Evolutionary conservation across 2,797 vertebrate genomes (phyloP), one percentile per base, ranked within the genome.

Genomic region (Manis javanica): DNA sequence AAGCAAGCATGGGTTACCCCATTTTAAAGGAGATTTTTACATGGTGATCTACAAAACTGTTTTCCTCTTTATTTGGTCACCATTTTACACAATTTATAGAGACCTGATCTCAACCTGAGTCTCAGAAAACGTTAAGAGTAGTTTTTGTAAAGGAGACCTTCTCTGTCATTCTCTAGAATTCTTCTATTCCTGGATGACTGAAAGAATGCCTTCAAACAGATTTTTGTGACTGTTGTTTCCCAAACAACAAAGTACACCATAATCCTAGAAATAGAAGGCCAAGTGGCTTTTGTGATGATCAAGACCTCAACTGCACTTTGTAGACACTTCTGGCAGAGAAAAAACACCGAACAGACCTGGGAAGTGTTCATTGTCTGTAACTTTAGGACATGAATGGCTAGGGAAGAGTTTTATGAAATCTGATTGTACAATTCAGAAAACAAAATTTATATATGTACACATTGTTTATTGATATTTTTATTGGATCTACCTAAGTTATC

Each of bases 21-120:
- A 39, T 49, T 87, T 86, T 29, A 89, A 59, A 94, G 64, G 18
- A 37, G 14, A 83, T 79, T 95, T 86, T 86, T 87, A 53, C 93
- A 21, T 0, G 55, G 18, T 69, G 72, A 49, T 81, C 29, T 77
- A 14, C 12, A 94, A 86, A 96, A 75, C 42, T 83, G 29, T 21
- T 71, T 71, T 88, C 46, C 34, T 18, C 12, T 95, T 66, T 77
- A 42, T 37, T 88, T 90, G 4, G 4, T 24, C 77, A 64, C 9
- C 19, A 87, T 84, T 57, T 69, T 68, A 69, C 23, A 89, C 4
- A 53, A 12, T 88, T 83, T 95, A 85, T 88, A 86, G 90, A 90
- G 55, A 31, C 8, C 9, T 12, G 9, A 21, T 75, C 24, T 69
- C 21, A 51, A 34, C 39, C 59, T 61, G 15, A n/a, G 9, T 84